Percentiles rank a stretch among this genome's conserved stretches.
phyloP scores from a whole-genome alignment of 2,113 vertebrate species.

The Hemiprocne comata region DNA sequence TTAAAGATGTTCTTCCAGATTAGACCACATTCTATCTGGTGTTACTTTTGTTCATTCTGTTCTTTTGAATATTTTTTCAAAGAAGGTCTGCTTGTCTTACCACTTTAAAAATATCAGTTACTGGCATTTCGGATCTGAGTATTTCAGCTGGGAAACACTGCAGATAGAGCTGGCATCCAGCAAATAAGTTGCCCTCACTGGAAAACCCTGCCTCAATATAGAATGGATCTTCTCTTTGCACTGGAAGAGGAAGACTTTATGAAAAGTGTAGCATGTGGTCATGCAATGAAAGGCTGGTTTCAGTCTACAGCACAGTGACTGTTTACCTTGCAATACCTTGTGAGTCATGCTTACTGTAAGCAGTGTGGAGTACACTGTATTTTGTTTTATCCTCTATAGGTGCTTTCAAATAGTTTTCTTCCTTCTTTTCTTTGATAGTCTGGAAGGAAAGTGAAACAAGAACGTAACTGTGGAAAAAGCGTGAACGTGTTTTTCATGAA shows the following conservation, averaged over 20 bases:
- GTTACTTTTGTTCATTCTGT: slow-evolving; percentile 17
- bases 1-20: slow-evolving; percentile 30
- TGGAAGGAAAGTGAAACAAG: not conserved
- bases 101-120: not conserved
- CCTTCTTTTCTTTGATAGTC: not conserved
- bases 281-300: not conserved
- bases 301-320: not conserved
- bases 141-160: slow-evolving; percentile 3
- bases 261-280: not conserved
- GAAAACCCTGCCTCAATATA: not conserved
- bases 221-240: not conserved
- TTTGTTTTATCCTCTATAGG: not conserved
- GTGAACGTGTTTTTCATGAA: not conserved
- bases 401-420: not conserved
- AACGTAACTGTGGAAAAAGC: not conserved
- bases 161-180: not conserved
- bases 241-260: not conserved
- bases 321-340: not conserved
- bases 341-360: not conserved
- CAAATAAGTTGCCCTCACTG: not conserved
- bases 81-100: slow-evolving; percentile 21
- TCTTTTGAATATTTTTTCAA: slow-evolving; percentile 39
- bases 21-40: not conserved
- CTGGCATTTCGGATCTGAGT: not conserved
- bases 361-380: not conserved